Evolutionary conservation across 2,797 vertebrate species (phyloP), one percentile per base, ranked within the genome.

Genomic region (Muraenolepis orangiensis): DNA sequence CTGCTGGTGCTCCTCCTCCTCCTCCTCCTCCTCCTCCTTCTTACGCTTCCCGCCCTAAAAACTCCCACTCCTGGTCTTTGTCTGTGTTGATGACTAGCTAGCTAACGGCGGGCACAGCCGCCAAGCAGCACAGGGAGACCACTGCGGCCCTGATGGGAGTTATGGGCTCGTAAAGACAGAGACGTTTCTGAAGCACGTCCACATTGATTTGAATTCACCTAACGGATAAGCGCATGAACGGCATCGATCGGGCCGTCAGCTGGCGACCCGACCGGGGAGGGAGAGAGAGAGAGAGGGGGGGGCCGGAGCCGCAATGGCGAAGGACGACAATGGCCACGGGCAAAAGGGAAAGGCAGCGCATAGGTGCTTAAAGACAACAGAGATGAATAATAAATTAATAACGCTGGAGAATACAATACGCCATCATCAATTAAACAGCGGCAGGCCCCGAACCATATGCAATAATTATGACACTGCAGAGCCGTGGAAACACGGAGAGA

Each of bases 371-470:
- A 86, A 87, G 80, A 86, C 87, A 83, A 82, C 69, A 32, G 38
- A 16, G 71, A 88, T 90, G 77, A 91, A 91, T 89, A 86, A 90
- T 87, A 81, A 75, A 89, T 90, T 84, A 88, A 87, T 86, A 90
- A 88, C 28, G 73, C 70, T 73, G 73, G 75, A 89, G 86, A 88
- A 87, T 79, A 86, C 73, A 86, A 83, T 82, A 69, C 66, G 12
- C 71, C 74, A 38, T 87, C 72, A 88, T 88, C 82, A 87, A 90
- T 90, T 84, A 88, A 89, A 88, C 75, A 86, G 74, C 81, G 82
- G 74, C 28, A 36, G 80, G 73, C 32, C n/a, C n/a, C 78, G 83
- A 89, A 89, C 83, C 83, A 88, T 87, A 87, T 85, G 78, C 74
- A 90, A 84, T 87, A 87, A 88, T 84, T 87, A 88, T 86, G 78